Percentiles rank a stretch among this genome's conserved stretches.
Evolutionary conservation across 2,888 invertebrate genomes (phyloP).

Genomic region (Drosophila gaucha): DNA sequence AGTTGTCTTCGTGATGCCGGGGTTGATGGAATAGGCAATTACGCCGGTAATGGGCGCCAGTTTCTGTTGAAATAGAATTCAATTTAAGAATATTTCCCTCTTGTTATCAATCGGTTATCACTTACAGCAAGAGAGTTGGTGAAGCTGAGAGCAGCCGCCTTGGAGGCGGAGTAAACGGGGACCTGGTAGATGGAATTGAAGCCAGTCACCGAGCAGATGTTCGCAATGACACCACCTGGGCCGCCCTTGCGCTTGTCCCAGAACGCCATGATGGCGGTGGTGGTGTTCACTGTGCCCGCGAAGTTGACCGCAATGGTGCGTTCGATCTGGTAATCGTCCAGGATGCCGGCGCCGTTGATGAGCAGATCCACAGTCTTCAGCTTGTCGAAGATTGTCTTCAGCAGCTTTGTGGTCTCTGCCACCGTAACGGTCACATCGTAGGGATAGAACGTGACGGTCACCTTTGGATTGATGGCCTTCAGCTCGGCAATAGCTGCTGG

Average conservation of each 20-base stretch:
- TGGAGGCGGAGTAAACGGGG: slow-evolving; percentile 83
- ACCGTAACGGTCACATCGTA: slow-evolving; percentile 72
- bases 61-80: slow-evolving; percentile 32
- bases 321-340: slow-evolving; percentile 74
- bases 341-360: slow-evolving; percentile 76
- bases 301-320: slow-evolving; percentile 73
- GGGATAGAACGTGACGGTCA: slow-evolving; percentile 62
- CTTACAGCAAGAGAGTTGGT: slow-evolving; percentile 82
- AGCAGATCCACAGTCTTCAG: slow-evolving; percentile 74
- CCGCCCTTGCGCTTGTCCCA: slow-evolving; percentile 85
- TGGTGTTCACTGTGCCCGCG: slow-evolving; percentile 74
- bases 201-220: slow-evolving; percentile 83
- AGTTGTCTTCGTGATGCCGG: slow-evolving; percentile 67
- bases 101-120: neutral
- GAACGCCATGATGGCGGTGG: slow-evolving; percentile 80
- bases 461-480: slow-evolving; percentile 61
- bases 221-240: slow-evolving; percentile 83
- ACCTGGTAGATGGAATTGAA: slow-evolving; percentile 71
- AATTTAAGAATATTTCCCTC: neutral
- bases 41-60: slow-evolving; percentile 69
- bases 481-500: slow-evolving; percentile 62
- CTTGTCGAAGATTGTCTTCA: slow-evolving; percentile 66
- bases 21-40: slow-evolving; percentile 67
- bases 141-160: slow-evolving; percentile 84
- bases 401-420: slow-evolving; percentile 64